Conservation (phyloP, 2,113 vertebrate genomes). For the Pseudorectes ferrugineus region DNA sequence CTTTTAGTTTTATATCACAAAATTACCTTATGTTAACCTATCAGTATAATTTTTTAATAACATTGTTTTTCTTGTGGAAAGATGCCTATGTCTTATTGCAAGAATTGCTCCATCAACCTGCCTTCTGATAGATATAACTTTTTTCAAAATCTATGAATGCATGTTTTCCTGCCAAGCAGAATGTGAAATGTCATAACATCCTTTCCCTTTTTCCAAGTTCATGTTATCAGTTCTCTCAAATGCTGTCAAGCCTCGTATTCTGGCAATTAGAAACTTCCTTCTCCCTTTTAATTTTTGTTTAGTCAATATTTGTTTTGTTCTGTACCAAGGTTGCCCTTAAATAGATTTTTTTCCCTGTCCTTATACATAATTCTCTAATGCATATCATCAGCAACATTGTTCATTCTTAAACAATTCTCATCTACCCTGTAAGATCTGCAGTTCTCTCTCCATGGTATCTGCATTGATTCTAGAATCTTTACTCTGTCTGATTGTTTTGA, state of each 20-base stretch:
- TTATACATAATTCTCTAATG: neutral
- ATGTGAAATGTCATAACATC: neutral
- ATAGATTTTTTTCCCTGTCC: neutral
- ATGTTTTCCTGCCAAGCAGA: neutral
- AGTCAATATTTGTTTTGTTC: neutral
- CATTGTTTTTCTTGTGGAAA: neutral
- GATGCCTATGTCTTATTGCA: neutral
- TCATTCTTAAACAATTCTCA: neutral
- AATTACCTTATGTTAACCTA: neutral
- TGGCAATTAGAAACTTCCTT: neutral
- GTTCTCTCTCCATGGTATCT: neutral
- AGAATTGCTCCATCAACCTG: neutral
- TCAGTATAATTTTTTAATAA: neutral
- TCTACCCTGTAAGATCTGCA: neutral
- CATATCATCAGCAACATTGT: neutral
- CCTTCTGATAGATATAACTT: neutral
- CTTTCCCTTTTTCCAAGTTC: neutral
- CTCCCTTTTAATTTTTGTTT: neutral
- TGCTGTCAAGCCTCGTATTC: neutral
- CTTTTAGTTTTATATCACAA: neutral
- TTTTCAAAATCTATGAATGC: neutral
- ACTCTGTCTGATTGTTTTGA: neutral
- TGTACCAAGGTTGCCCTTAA: neutral
- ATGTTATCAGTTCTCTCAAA: neutral
- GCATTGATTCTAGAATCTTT: neutral